These are phyloP conservation scores for Epirrita christyi DNA, from an alignment of 2,888 invertebrate genomes.

Conservation along the genomic window DNA sequence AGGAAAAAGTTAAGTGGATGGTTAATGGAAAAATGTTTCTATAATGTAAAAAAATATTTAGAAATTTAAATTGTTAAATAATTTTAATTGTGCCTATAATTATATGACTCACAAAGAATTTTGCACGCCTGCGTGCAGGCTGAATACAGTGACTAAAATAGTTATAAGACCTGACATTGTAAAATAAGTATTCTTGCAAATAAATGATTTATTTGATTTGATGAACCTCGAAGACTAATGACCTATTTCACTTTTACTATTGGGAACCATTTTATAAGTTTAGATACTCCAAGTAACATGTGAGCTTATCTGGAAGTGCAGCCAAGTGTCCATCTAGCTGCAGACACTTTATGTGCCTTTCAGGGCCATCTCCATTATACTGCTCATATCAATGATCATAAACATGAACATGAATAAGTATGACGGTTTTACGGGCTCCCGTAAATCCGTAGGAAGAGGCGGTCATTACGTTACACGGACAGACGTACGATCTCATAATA, in stretches of 20 bases:
- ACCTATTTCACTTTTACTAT: background rate
- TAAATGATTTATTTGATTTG: too few relatives aligned
- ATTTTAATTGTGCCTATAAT: too few relatives aligned
- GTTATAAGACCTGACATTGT: too few relatives aligned
- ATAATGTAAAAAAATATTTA: too few relatives aligned
- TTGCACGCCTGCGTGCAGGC: too few relatives aligned
- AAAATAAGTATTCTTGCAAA: too few relatives aligned
- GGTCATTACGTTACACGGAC: conserved; percentile 52
- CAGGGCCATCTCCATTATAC: conserved; percentile 53
- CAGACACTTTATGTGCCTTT: conserved; percentile 48
- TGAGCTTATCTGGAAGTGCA: conserved; percentile 45
- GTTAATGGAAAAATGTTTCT: too few relatives aligned
- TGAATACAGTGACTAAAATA: too few relatives aligned
- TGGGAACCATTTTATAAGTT: background rate
- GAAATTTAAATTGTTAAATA: too few relatives aligned
- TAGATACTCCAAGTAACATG: conserved; percentile 4
- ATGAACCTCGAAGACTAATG: background rate
- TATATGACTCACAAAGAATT: too few relatives aligned
- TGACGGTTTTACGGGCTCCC: conserved; percentile 61
- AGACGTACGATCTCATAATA: conserved; percentile 8
- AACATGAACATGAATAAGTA: conserved; percentile 72
- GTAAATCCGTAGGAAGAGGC: conserved; percentile 58
- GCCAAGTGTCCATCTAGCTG: conserved; percentile 38
- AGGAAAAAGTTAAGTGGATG: too few relatives aligned
- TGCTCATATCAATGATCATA: conserved; percentile 69